Evolutionary conservation across 2,113 vertebrate genomes (phyloP).

Genomic region (Empidonax traillii): DNA sequence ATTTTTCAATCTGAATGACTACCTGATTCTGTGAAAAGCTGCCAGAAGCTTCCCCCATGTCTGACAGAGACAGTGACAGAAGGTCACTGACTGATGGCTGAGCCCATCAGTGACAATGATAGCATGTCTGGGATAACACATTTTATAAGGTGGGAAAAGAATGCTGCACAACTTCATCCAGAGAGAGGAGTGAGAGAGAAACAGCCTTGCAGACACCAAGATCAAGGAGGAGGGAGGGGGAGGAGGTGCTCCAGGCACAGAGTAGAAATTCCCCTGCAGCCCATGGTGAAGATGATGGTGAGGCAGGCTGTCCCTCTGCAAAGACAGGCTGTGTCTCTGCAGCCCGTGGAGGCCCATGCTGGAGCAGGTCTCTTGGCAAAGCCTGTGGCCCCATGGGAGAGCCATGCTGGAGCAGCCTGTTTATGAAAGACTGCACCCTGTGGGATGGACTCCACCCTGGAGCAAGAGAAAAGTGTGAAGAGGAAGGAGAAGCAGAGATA

Average conservation of each 20-base stretch:
- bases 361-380: background rate
- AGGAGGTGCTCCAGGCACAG: fast-evolving
- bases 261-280: background rate
- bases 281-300: fast-evolving
- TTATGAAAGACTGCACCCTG: fast-evolving
- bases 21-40: background rate
- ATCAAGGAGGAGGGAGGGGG: background rate
- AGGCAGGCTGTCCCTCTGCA: background rate
- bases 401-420: fast-evolving
- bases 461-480: background rate
- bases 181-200: background rate
- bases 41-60: background rate
- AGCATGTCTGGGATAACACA: background rate
- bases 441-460: background rate
- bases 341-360: background rate
- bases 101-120: background rate
- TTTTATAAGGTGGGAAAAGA: background rate
- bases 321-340: background rate
- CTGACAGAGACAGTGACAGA: background rate
- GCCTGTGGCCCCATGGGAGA: background rate
- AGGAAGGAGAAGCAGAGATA: background rate
- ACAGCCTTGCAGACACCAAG: background rate
- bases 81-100: fast-evolving
- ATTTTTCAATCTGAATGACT: background rate
- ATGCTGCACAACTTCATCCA: background rate